A percentile compares a stretch with the other conserved stretches of the same genome.
Conservation (phyloP, 2,888 invertebrate genomes). For the Prenolepis imparis region DNA sequence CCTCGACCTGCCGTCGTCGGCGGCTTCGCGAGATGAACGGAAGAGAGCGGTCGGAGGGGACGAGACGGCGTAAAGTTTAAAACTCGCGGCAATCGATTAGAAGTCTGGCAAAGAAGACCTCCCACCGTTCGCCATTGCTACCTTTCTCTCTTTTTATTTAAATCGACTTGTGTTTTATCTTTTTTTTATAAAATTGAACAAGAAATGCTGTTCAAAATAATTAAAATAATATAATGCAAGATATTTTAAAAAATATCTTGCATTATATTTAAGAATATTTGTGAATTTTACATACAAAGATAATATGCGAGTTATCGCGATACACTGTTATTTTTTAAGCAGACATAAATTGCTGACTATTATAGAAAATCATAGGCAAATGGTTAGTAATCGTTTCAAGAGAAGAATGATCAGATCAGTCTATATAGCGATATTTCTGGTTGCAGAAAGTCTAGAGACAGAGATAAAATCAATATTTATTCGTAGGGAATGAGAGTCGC, state of each 20-base stretch:
- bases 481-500: slow-evolving; percentile 68
- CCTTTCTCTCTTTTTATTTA: slow-evolving; percentile 40
- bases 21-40: slow-evolving; percentile 85
- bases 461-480: slow-evolving; percentile 73
- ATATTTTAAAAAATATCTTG: too few species aligned
- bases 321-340: background rate
- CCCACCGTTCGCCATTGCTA: slow-evolving; percentile 35
- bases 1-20: slow-evolving; percentile 83
- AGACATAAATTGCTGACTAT: background rate
- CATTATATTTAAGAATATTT: background rate
- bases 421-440: slow-evolving; percentile 17
- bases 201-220: too few species aligned
- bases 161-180: slow-evolving; percentile 5
- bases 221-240: too few species aligned
- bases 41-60: slow-evolving; percentile 67
- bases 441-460: slow-evolving; percentile 51
- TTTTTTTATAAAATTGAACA: slow-evolving; percentile 11
- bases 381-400: slow-evolving; percentile 1
- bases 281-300: background rate
- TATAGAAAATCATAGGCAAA: background rate
- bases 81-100: slow-evolving; percentile 84
- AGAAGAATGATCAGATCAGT: slow-evolving; percentile 22
- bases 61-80: slow-evolving; percentile 82
- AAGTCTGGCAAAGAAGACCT: slow-evolving; percentile 78
- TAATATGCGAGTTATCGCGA: background rate